Percentiles rank a stretch among this genome's conserved stretches.
Conservation (phyloP, 2,797 vertebrate genomes). For the Aulostomus chinensis region DNA sequence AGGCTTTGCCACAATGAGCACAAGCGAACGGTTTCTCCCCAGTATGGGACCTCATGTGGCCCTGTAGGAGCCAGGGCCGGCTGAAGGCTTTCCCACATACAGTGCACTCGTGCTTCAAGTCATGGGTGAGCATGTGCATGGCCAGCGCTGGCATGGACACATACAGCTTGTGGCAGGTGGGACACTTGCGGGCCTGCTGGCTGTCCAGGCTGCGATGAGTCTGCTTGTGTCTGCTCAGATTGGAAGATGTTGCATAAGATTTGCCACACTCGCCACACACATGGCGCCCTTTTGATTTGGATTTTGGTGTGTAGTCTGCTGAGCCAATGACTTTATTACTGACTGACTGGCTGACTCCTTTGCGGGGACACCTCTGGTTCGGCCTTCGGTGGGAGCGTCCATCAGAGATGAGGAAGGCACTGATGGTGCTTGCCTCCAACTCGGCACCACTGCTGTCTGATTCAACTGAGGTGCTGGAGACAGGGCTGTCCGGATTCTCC, state of each 20-base stretch:
- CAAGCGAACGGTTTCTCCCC: slow-evolving; percentile 92
- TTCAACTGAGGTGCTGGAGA: slow-evolving; percentile 46
- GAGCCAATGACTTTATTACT: slow-evolving; percentile 6
- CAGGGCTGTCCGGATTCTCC: slow-evolving; percentile 61
- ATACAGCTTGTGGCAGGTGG: slow-evolving; percentile 88
- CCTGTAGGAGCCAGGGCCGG: slow-evolving; percentile 90
- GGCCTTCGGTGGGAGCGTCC: slow-evolving; percentile 40
- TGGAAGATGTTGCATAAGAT: slow-evolving; percentile 68
- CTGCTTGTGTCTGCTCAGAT: slow-evolving; percentile 73
- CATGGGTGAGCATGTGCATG: slow-evolving; percentile 92
- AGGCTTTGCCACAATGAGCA: slow-evolving; percentile 90
- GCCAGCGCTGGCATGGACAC: slow-evolving; percentile 94
- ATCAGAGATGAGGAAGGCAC: slow-evolving; percentile 46
- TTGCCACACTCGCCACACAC: slow-evolving; percentile 62
- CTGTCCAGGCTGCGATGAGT: slow-evolving; percentile 71
- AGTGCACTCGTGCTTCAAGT: slow-evolving; percentile 89
- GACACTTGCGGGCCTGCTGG: slow-evolving; percentile 78
- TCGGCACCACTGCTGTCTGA: slow-evolving; percentile 40
- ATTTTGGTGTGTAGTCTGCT: slow-evolving; percentile 29
- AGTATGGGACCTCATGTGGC: slow-evolving; percentile 91
- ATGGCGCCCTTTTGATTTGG: slow-evolving; percentile 47
- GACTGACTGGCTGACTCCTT: slow-evolving; percentile 23
- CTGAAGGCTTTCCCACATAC: slow-evolving; percentile 91
- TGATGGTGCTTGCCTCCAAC: slow-evolving; percentile 19
- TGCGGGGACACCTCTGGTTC: slow-evolving; percentile 14